Evolutionary conservation across 1,140 invertebrate genomes (phyloP).

Genomic region (Sycophila sp.): DNA sequence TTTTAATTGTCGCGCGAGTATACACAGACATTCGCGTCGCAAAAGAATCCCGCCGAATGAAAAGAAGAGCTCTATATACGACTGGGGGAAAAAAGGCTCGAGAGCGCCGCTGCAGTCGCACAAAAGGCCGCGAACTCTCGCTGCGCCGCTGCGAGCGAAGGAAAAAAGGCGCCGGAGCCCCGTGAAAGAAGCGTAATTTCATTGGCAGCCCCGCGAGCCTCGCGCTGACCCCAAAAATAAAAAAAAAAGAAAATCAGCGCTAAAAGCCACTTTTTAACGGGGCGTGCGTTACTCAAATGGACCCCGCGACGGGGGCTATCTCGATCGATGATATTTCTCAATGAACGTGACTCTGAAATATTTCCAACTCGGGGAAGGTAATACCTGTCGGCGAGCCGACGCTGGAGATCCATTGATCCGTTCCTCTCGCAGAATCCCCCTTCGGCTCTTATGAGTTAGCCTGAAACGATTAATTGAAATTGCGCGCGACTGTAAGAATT

Average conservation of each 20-base stretch:
- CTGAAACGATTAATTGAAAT: conserved; percentile 34
- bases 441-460: conserved; percentile 9
- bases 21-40: neutral
- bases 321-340: conserved; percentile 15
- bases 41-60: neutral
- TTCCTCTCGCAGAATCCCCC: neutral
- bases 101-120: neutral
- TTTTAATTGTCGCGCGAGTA: neutral
- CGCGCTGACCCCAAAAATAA: conserved; percentile 5
- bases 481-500: neutral
- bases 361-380: conserved; percentile 10
- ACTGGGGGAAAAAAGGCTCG: neutral
- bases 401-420: conserved; percentile 10
- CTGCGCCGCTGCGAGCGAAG: too few species aligned
- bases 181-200: neutral
- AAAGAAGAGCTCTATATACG: neutral
- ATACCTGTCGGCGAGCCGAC: conserved; percentile 17
- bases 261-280: conserved; percentile 18
- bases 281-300: neutral
- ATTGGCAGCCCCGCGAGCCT: neutral
- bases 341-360: conserved; percentile 30
- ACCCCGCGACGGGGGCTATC: neutral
- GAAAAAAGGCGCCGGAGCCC: neutral
- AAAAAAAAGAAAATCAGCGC: conserved; percentile 21
- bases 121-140: conserved; percentile 9